Percentiles rank a stretch among this genome's conserved stretches.
Evolutionary conservation across 2,113 vertebrate species (phyloP).

Genomic region (Tapirus terrestris): DNA sequence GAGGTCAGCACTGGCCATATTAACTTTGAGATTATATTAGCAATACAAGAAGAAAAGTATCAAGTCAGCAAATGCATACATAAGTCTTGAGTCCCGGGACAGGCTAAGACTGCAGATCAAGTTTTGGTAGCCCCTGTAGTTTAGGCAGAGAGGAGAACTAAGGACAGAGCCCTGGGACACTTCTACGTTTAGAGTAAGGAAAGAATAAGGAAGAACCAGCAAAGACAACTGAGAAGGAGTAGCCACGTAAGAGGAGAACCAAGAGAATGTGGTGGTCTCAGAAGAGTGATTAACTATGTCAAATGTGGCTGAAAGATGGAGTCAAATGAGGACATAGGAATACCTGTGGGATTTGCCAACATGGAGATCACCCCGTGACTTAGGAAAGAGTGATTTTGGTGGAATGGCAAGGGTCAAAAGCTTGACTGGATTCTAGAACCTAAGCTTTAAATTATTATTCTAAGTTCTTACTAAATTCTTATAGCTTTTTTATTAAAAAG

Average conservation of each 20-base stretch:
- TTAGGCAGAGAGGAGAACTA: background rate
- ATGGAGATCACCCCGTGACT: background rate
- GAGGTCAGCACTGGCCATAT: background rate
- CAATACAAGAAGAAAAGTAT: background rate
- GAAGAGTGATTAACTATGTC: background rate
- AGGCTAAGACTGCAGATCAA: background rate
- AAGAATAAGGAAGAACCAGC: background rate
- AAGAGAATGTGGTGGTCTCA: background rate
- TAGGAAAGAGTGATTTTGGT: background rate
- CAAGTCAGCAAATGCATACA: background rate
- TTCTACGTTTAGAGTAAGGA: background rate
- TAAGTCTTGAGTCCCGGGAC: background rate
- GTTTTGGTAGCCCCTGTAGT: background rate
- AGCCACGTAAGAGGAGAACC: background rate
- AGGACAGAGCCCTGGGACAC: background rate
- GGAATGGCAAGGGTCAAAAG: background rate
- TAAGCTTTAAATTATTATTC: background rate
- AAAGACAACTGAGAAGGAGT: background rate
- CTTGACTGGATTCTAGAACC: background rate
- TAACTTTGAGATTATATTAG: background rate
- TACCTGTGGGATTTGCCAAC: background rate
- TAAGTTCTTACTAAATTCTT: conserved; percentile 38
- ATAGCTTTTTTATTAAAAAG: background rate
- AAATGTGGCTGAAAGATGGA: background rate
- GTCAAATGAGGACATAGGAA: background rate